phyloP scores from a whole-genome alignment of 2,113 vertebrate genomes.

The Paedocypris sp. region DNA sequence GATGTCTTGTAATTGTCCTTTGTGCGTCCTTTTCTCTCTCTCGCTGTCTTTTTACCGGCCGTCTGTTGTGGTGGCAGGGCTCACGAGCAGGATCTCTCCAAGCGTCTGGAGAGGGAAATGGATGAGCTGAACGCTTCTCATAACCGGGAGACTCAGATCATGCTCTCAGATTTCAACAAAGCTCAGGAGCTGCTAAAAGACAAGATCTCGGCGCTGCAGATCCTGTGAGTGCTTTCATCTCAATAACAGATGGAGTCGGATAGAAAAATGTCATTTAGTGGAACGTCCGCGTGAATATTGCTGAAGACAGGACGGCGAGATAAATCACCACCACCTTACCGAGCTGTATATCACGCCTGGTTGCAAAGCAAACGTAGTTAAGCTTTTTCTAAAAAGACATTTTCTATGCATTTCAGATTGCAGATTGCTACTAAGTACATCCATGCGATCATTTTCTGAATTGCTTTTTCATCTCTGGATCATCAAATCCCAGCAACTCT shows the following conservation, averaged over 20 bases:
- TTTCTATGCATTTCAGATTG: too few relatives aligned
- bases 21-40: too few relatives aligned
- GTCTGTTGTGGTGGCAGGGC: slow-evolving; percentile 63
- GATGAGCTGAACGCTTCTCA: slow-evolving; percentile 77
- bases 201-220: slow-evolving; percentile 92
- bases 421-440: too few relatives aligned
- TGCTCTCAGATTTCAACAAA: slow-evolving; percentile 96
- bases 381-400: too few relatives aligned
- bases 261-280: neutral
- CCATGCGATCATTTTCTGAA: too few relatives aligned
- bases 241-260: neutral
- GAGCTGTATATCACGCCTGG: too few relatives aligned
- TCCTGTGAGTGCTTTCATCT: slow-evolving; percentile 70
- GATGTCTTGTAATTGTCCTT: too few relatives aligned
- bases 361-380: too few relatives aligned
- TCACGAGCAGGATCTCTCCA: slow-evolving; percentile 88
- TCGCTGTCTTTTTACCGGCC: slow-evolving; percentile 17
- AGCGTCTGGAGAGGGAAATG: slow-evolving; percentile 83
- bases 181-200: slow-evolving; percentile 94
- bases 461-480: too few relatives aligned
- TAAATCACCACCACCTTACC: too few relatives aligned
- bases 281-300: neutral
- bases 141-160: slow-evolving; percentile 84
- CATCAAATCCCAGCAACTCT: too few relatives aligned
- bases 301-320: neutral